phyloP scores from a whole-genome alignment of 2,888 invertebrate species.

The Scelioninae gen. 1 region DNA sequence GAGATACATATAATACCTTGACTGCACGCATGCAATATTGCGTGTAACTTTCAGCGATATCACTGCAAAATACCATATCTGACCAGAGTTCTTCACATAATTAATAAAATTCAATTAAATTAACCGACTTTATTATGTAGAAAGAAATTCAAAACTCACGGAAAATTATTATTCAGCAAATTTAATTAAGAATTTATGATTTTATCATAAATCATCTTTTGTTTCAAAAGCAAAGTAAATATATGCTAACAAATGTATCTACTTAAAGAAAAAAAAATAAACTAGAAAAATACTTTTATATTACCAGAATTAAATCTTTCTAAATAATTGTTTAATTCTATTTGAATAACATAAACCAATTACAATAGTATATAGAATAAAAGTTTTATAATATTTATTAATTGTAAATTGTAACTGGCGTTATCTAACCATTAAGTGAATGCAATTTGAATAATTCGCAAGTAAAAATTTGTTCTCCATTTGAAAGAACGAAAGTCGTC shows the following conservation, averaged over 20 bases:
- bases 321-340: too few species aligned
- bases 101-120: slow-evolving; percentile 64
- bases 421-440: not conserved
- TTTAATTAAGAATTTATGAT: slow-evolving; percentile 32
- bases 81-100: slow-evolving; percentile 37
- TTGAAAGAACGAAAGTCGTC: slow-evolving; percentile 15
- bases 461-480: slow-evolving; percentile 30
- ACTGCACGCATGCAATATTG: slow-evolving; percentile 58
- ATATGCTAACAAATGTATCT: not conserved
- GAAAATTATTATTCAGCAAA: slow-evolving; percentile 33
- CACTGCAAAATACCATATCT: slow-evolving; percentile 51
- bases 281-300: too few species aligned
- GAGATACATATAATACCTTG: slow-evolving; percentile 47
- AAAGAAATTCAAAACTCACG: slow-evolving; percentile 42
- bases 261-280: not conserved
- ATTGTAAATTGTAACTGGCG: not conserved
- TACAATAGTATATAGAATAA: too few species aligned
- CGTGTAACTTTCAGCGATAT: slow-evolving; percentile 61
- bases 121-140: slow-evolving; percentile 49
- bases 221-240: slow-evolving; percentile 1
- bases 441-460: slow-evolving; percentile 19
- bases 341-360: too few species aligned
- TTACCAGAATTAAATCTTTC: too few species aligned
- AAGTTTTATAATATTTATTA: too few species aligned
- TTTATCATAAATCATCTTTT: slow-evolving; percentile 32